phyloP scores from a whole-genome alignment of 2,888 invertebrate species.

The Agonopterix alstromeriana region DNA sequence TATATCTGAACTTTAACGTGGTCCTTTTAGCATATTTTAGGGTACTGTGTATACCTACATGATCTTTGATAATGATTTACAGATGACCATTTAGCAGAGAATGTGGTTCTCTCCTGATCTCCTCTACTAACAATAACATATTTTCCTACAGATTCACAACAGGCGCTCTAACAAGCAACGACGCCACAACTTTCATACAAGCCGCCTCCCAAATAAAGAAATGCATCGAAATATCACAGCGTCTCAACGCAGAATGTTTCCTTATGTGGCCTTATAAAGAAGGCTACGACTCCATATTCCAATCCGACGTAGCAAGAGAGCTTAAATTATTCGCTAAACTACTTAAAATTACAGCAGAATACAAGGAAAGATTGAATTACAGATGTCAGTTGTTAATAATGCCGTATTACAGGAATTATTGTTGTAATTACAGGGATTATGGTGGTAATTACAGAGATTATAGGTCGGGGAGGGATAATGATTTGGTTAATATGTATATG shows the following conservation, averaged over 20 bases:
- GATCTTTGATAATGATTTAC: no score
- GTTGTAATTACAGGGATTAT: slow-evolving; percentile 5
- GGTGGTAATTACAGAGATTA: slow-evolving; percentile 8
- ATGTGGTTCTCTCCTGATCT: no score
- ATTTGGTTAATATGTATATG: slow-evolving; percentile 73
- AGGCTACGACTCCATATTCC: slow-evolving; percentile 76
- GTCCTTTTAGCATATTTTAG: no score
- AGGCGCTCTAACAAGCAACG: slow-evolving; percentile 78
- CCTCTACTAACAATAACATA: no score
- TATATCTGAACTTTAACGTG: no score
- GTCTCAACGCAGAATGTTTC: slow-evolving; percentile 78
- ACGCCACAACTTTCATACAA: slow-evolving; percentile 74
- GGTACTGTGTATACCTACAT: no score
- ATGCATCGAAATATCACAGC: slow-evolving; percentile 78
- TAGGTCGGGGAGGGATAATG: slow-evolving; percentile 31
- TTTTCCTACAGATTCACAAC: slow-evolving; percentile 67
- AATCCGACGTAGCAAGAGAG: slow-evolving; percentile 77
- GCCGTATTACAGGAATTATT: slow-evolving; percentile 48
- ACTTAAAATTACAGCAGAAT: slow-evolving; percentile 78
- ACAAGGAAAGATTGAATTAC: slow-evolving; percentile 78
- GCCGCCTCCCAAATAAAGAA: slow-evolving; percentile 79
- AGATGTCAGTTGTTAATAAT: slow-evolving; percentile 77
- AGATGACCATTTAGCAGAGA: no score
- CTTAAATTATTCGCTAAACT: slow-evolving; percentile 78
- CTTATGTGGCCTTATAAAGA: slow-evolving; percentile 79